These are phyloP conservation scores for Araneus ventricosus DNA, from an alignment of 1,140 invertebrate genomes.

Conservation along the genomic window DNA sequence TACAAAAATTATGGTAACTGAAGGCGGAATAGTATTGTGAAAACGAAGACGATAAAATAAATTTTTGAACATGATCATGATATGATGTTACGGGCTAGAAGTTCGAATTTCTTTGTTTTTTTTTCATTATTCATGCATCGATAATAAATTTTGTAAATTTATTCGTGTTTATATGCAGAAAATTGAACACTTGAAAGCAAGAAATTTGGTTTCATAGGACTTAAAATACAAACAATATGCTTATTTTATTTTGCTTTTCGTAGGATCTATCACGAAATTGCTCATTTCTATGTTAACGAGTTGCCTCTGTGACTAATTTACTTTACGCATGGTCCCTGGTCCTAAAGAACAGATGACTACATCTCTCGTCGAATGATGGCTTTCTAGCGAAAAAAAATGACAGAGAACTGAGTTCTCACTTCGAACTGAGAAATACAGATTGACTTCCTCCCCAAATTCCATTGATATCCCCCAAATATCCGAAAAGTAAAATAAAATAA, in stretches of 20 bases:
- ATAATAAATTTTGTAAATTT: too few species aligned
- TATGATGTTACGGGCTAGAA: too few species aligned
- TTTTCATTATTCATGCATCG: too few species aligned
- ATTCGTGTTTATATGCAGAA: too few species aligned
- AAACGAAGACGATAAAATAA: too few species aligned
- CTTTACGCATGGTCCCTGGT: neutral
- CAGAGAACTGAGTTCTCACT: slow-evolving; percentile 17
- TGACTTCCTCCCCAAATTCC: neutral
- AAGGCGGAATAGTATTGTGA: too few species aligned
- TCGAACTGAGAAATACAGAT: slow-evolving; percentile 51
- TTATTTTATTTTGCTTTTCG: neutral
- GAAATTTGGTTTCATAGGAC: too few species aligned
- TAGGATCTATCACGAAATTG: neutral
- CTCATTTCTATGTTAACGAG: too few species aligned
- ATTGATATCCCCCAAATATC: slow-evolving; percentile 48
- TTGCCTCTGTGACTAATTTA: neutral
- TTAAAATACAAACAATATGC: neutral
- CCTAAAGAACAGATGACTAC: slow-evolving; percentile 8
- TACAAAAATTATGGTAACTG: too few species aligned
- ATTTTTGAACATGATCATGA: too few species aligned
- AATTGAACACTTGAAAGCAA: too few species aligned
- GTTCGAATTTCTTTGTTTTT: too few species aligned
- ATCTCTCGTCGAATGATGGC: slow-evolving; percentile 25
- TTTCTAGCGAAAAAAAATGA: neutral
- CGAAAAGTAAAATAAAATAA: slow-evolving; percentile 43